These are phyloP conservation scores for Ascidia mentula DNA, from an alignment of 23 tunicate genomes.

Conservation along the genomic window DNA sequence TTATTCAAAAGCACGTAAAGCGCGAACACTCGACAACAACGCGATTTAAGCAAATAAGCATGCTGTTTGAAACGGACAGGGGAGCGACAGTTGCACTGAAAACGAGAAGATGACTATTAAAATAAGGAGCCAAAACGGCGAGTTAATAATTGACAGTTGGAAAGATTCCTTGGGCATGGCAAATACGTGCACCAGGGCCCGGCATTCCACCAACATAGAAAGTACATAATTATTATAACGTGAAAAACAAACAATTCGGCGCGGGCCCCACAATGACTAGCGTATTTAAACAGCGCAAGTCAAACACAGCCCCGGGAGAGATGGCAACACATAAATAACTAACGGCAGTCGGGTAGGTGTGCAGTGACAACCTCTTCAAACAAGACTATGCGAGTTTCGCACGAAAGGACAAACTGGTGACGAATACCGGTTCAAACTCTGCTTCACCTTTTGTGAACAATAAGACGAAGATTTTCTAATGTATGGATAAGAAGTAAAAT, in stretches of 20 bases:
- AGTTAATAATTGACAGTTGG: slow-evolving; percentile 49
- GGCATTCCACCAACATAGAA: slow-evolving; percentile 51
- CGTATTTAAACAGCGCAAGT: slow-evolving; percentile 46
- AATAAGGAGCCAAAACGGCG: background rate
- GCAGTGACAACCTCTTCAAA: slow-evolving; percentile 13
- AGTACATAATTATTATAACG: slow-evolving; percentile 59
- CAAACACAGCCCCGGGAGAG: slow-evolving; percentile 16
- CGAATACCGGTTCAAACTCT: background rate
- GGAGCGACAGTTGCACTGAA: background rate
- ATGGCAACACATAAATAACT: slow-evolving; percentile 1
- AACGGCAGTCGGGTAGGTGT: slow-evolving; percentile 8
- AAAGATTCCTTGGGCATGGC: slow-evolving; percentile 14
- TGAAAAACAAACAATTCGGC: slow-evolving; percentile 42
- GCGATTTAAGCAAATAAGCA: background rate
- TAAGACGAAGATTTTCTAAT: no score
- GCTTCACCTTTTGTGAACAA: no score
- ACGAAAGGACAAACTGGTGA: background rate
- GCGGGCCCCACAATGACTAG: slow-evolving; percentile 8
- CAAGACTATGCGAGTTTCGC: background rate
- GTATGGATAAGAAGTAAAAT: no score
- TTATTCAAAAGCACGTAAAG: no score
- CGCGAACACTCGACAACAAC: background rate
- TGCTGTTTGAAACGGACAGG: background rate
- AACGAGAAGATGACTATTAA: background rate
- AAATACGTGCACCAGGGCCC: slow-evolving; percentile 28